Conservation (phyloP, 2,888 invertebrate species). For the Mythimna loreyi region DNA sequence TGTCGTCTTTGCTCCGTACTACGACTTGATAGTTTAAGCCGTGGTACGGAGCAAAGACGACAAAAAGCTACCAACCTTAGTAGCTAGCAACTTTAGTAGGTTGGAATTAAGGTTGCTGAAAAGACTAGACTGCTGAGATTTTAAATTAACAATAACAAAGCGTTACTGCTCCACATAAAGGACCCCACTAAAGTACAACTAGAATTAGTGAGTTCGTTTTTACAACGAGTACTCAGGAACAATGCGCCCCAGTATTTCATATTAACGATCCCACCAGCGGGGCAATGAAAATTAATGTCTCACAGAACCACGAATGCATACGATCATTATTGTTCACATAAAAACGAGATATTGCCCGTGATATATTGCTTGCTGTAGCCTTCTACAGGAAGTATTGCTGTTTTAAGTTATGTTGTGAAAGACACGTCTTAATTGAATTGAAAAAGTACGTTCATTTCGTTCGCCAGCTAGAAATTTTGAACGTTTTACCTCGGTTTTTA, state of each 20-base stretch:
- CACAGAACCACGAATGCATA: conserved; percentile 61
- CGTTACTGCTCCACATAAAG: conserved; percentile 13
- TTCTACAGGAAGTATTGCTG: conserved; percentile 25
- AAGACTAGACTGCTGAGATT: too few relatives aligned
- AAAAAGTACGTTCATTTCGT: not conserved
- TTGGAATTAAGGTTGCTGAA: too few relatives aligned
- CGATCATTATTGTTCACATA: conserved; percentile 69
- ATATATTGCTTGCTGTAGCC: conserved; percentile 36
- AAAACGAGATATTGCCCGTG: conserved; percentile 63
- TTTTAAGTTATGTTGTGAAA: conserved; percentile 12
- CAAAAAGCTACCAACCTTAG: too few relatives aligned
- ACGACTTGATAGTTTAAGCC: too few relatives aligned
- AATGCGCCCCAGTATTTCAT: conserved; percentile 71
- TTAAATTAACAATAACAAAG: not conserved
- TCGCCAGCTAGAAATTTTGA: too few relatives aligned
- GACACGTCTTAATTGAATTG: not conserved
- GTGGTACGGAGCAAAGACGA: too few relatives aligned
- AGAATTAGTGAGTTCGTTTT: conserved; percentile 44
- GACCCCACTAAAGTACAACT: conserved; percentile 7
- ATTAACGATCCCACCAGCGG: conserved; percentile 74
- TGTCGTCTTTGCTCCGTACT: too few relatives aligned
- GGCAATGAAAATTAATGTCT: conserved; percentile 74
- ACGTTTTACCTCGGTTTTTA: too few relatives aligned
- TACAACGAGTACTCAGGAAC: conserved; percentile 58
- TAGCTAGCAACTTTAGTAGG: too few relatives aligned